Base-by-base conservation (phyloP, 2,797 vertebrate genomes). In the Yasuhikotakia modesta region DNA sequence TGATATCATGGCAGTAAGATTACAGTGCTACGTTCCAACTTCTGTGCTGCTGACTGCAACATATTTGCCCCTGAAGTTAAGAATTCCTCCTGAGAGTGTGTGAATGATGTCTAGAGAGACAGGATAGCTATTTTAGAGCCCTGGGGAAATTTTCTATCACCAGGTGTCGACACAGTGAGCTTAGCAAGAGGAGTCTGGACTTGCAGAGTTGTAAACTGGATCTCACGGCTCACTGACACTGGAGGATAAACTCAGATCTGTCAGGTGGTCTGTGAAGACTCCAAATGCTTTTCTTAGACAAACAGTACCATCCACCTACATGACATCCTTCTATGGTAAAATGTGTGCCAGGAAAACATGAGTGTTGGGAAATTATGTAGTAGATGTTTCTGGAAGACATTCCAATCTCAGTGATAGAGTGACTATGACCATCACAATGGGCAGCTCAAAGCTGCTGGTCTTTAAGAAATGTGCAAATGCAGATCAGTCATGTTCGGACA, bases 61-160 rank as follows among this genome's bases (percentile, higher is more conserved):
- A n/a, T 45, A 76, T 78, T 63, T 79, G 50, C 43, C 81, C 67
- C 24, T 16, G 48, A 63, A 60, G 53, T 24, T 32, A 27, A 72
- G 46, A 80, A 82, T 68, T 76, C 67, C 16, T 55, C 52, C 35
- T 60, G 63, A 27, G 43, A 73, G 61, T 10, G 24, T 72, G 57
- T 17, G 71, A 72, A 69, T 80, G 70, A 85, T 72, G 81, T 85
- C 84, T 84, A 72, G 53, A 53, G 35, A 81, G 73, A 61, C 53
- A 66, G 16, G 55, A 19, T 58, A 63, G 65, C 30, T 78, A 24
- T 76, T 78, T 83, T 55, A 63, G 71, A 65, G 48, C 63, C 86
- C 73, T 19, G 39, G 30, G 77, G 80, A 46, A 48, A 52, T 17
- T 14, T 57, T 85, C 73, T 84, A 65, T 79, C 43, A 70, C 74